phyloP scores from a whole-genome alignment of 2,888 invertebrate species.

The Morpho helenor region DNA sequence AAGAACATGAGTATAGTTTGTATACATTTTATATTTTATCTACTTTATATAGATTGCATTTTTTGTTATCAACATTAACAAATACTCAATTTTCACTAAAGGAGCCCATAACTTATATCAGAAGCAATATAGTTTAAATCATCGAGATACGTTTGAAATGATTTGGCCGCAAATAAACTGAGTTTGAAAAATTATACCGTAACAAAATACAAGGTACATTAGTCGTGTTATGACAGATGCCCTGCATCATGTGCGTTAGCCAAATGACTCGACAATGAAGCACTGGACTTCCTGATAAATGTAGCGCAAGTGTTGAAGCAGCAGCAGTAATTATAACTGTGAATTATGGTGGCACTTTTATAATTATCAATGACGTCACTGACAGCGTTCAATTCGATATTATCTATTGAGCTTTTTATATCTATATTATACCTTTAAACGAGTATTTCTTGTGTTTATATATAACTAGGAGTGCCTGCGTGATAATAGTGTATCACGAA shows the following conservation, averaged over 20 bases:
- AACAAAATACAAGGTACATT: slow-evolving; percentile 46
- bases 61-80: neutral
- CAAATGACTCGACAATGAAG: slow-evolving; percentile 59
- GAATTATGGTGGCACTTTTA: slow-evolving; percentile 30
- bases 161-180: slow-evolving; percentile 31
- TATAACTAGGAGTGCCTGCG: too few relatives aligned
- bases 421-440: too few relatives aligned
- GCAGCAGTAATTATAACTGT: slow-evolving; percentile 32
- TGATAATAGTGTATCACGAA: too few relatives aligned
- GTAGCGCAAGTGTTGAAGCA: slow-evolving; percentile 48
- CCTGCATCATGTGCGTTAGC: slow-evolving; percentile 49
- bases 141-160: slow-evolving; percentile 30
- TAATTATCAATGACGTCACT: slow-evolving; percentile 24
- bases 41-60: too few relatives aligned
- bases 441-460: too few relatives aligned
- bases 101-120: neutral
- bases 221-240: slow-evolving; percentile 60
- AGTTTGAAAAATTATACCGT: slow-evolving; percentile 40
- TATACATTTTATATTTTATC: too few relatives aligned
- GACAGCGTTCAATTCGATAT: slow-evolving; percentile 9
- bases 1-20: too few relatives aligned
- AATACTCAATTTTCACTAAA: neutral
- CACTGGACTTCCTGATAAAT: slow-evolving; percentile 62
- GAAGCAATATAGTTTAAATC: slow-evolving; percentile 20
- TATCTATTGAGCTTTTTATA: too few relatives aligned